phyloP scores from a whole-genome alignment of 2,888 invertebrate genomes.

The Agapetus fuscipes region DNA sequence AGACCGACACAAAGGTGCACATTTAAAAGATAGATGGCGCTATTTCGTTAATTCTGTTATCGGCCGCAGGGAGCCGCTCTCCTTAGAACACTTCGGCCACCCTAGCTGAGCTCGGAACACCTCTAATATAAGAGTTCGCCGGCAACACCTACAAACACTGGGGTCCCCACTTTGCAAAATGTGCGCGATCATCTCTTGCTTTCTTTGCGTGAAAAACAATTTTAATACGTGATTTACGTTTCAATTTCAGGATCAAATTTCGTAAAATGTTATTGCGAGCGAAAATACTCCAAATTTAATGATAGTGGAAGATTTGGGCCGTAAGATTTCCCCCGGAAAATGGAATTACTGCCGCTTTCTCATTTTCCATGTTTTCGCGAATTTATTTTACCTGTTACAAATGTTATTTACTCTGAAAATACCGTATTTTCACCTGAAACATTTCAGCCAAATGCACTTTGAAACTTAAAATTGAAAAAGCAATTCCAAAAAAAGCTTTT shows the following conservation, averaged over 20 bases:
- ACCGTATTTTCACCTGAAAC: no score
- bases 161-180: slow-evolving; percentile 5
- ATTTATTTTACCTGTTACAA: no score
- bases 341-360: no score
- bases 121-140: no score
- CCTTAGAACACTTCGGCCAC: slow-evolving; percentile 23
- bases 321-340: no score
- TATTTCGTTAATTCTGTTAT: slow-evolving; percentile 59
- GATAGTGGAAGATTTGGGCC: neutral
- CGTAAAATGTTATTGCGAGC: slow-evolving; percentile 5
- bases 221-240: slow-evolving; percentile 20
- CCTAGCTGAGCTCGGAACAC: neutral
- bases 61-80: slow-evolving; percentile 44
- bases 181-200: slow-evolving; percentile 14
- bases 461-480: no score
- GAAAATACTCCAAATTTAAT: neutral
- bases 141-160: no score
- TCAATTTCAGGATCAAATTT: slow-evolving; percentile 15
- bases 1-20: slow-evolving; percentile 42
- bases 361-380: no score
- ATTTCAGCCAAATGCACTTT: no score
- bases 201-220: slow-evolving; percentile 16
- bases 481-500: no score
- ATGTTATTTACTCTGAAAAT: no score
- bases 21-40: slow-evolving; percentile 57